Base-by-base conservation (phyloP, 2,797 vertebrate genomes). In the Lagorchestes hirsutus region DNA sequence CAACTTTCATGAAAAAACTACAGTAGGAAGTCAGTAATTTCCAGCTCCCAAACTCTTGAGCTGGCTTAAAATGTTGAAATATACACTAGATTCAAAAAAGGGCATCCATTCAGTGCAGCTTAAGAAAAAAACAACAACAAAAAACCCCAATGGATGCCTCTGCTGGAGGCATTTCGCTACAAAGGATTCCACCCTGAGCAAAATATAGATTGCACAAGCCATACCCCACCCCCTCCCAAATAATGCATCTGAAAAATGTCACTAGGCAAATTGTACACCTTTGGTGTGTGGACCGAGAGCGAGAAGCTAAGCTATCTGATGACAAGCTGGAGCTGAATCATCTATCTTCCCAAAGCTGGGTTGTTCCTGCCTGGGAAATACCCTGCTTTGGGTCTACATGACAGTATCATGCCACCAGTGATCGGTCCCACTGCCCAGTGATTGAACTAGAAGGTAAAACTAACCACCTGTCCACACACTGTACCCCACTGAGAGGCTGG, bases 1-100 rank as follows among this genome's bases (percentile, higher is more conserved):
- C 99, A 98, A 99, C 99, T 99, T 99, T 99, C 99, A 99, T 99
- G 99, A 99, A 99, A 99, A 99, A 99, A 98, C 97, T 98, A 99
- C 98, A 98, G 97, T 98, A 98, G 98, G 74, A 99, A 99, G 99
- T 99, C 99, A 99, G 98, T 99, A 99, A 99, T 98, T 99, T 98
- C 97, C 98, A 99, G 98, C 99, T 99, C 99, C 99, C 99, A 98
- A 98, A 97, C 55, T 97, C 98, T 99, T 99, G 99, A 99, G 99
- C 99, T 98, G 98, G 99, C 99, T 99, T 98, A 98, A 99, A 99
- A 98, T 98, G 98, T 96, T 98, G 98, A 98, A 98, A 98, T 99
- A 98, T 98, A 99, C 98, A 98, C 96, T 98, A 98, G 98, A 98
- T 98, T 99, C 97, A 98, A 98, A 99, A 98, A 82, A 98, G 98